Evolutionary conservation across 2,113 vertebrate genomes (phyloP).

Genomic region (Coreoperca whiteheadi): DNA sequence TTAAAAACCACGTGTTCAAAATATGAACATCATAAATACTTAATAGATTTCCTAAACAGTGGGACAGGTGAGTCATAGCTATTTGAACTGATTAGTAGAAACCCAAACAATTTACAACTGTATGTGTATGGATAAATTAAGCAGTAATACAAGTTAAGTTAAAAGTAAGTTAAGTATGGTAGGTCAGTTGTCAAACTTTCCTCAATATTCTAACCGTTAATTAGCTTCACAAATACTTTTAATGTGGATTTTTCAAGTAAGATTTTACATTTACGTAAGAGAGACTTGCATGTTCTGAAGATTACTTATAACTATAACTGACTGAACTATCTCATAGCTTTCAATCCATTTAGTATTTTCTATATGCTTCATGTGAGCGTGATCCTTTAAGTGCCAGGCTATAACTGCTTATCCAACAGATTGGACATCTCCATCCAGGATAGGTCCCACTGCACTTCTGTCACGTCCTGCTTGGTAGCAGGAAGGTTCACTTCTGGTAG

Average conservation of each 20-base stretch:
- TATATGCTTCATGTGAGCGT: background rate
- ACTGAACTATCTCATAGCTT: background rate
- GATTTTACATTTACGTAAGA: background rate
- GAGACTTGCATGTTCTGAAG: too few relatives aligned
- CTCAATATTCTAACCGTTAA: background rate
- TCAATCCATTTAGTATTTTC: background rate
- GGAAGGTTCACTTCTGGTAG: slow-evolving; percentile 60
- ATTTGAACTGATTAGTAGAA: background rate
- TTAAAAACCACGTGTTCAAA: background rate
- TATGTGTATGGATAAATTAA: background rate
- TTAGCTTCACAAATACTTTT: background rate
- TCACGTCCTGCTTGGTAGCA: slow-evolving; percentile 79
- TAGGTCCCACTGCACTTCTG: slow-evolving; percentile 84
- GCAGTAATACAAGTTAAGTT: background rate
- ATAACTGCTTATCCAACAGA: slow-evolving; percentile 66
- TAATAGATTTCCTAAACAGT: background rate
- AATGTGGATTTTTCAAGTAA: background rate
- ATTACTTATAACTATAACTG: too few relatives aligned
- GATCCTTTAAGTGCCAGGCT: slow-evolving; percentile 34
- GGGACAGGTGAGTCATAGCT: too few relatives aligned
- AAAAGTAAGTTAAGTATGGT: background rate
- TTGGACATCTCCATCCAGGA: slow-evolving; percentile 85
- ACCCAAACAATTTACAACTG: background rate
- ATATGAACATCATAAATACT: background rate
- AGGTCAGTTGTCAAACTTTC: background rate